Conservation (phyloP, 1,140 invertebrate genomes). For the Drosophila virilis region DNA sequence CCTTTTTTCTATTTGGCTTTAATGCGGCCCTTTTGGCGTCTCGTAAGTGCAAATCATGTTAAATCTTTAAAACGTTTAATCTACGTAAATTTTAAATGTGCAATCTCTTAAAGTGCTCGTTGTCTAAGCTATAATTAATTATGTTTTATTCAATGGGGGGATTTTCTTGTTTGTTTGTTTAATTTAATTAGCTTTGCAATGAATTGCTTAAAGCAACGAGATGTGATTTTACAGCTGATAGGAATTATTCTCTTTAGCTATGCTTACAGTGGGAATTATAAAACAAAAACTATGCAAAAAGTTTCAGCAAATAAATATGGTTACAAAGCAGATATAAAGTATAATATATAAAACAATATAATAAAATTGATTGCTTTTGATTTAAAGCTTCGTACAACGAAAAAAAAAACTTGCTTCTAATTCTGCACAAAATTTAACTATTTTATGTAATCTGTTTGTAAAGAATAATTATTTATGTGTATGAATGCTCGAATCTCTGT, state of each 20-base stretch:
- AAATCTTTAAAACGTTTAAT: constrained; percentile 29
- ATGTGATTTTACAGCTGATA: background rate
- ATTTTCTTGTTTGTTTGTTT: constrained; percentile 7
- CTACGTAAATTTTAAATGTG: constrained; percentile 26
- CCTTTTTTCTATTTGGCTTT: constrained; percentile 15
- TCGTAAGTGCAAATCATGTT: constrained; percentile 28
- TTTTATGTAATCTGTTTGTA: no score
- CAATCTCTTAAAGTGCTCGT: constrained; percentile 25
- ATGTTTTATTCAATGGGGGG: background rate
- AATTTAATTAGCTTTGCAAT: constrained; percentile 7
- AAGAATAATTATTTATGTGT: no score
- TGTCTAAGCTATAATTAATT: constrained; percentile 17
- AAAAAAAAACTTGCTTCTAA: no score
- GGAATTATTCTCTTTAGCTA: background rate
- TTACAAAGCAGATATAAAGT: no score
- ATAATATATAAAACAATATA: no score
- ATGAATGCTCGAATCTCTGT: no score
- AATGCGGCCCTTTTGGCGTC: constrained; percentile 27
- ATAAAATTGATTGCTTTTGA: no score
- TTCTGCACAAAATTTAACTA: no score
- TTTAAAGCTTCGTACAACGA: no score
- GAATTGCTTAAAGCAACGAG: background rate
- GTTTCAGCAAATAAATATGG: no score
- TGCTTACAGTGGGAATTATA: no score
- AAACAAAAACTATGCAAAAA: no score